Conservation (phyloP, 1,140 invertebrate genomes). For the Steinernema khuongi region DNA sequence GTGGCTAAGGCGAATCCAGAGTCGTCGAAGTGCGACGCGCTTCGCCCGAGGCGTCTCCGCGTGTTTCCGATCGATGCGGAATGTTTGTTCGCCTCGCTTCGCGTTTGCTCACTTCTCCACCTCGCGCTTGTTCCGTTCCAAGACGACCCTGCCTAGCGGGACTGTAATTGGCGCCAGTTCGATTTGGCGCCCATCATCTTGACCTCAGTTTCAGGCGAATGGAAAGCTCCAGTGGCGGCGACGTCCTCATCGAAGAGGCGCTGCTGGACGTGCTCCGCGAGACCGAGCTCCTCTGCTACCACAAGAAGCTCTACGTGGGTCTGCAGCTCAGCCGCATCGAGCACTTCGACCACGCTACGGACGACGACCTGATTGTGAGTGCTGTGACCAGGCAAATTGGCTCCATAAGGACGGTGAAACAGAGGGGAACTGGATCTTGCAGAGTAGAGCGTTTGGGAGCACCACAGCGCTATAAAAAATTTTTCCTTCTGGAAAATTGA, state of each 20-base stretch:
- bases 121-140: neutral
- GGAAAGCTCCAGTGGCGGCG: conserved; percentile 2
- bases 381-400: too few relatives aligned
- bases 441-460: too few relatives aligned
- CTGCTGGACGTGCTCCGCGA: conserved; percentile 12
- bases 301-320: conserved; percentile 3
- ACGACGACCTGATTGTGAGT: conserved; percentile 16
- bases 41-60: too few relatives aligned
- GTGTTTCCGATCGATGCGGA: neutral
- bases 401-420: too few relatives aligned
- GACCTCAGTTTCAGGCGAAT: neutral
- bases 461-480: too few relatives aligned
- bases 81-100: neutral
- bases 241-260: conserved; percentile 10
- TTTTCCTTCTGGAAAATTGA: too few relatives aligned
- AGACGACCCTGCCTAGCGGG: neutral
- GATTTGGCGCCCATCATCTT: neutral
- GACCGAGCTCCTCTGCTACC: conserved; percentile 11
- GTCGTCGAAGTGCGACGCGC: too few relatives aligned
- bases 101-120: neutral
- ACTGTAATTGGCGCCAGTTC: neutral
- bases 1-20: too few relatives aligned
- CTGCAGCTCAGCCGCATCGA: conserved; percentile 5
- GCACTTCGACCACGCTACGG: conserved; percentile 17
- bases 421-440: too few relatives aligned